phyloP scores from a whole-genome alignment of 2,888 invertebrate genomes.

The Hipparchia semele region DNA sequence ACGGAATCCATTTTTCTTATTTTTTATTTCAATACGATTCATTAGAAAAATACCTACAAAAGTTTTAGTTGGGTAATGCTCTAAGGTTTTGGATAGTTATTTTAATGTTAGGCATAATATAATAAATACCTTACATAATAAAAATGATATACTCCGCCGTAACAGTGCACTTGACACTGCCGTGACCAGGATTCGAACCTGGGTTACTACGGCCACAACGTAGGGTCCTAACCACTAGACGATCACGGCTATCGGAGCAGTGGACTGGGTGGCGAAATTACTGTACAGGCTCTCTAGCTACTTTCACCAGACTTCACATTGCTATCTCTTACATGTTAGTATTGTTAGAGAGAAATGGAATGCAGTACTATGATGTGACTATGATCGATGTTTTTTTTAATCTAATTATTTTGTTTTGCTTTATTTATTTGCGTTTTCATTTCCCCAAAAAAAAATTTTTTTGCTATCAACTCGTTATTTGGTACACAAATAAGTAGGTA shows the following conservation, averaged over 20 bases:
- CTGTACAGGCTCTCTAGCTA: background rate
- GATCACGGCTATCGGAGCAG: constrained; percentile 71
- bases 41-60: background rate
- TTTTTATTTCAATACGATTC: background rate
- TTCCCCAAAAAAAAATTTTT: background rate
- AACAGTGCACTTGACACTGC: constrained; percentile 48
- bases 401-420: too few species aligned
- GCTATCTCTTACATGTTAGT: background rate
- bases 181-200: constrained; percentile 87
- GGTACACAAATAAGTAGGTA: too few species aligned
- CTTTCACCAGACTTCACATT: background rate
- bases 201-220: constrained; percentile 91
- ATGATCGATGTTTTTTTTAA: background rate
- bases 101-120: too few species aligned
- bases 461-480: background rate
- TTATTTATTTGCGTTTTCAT: too few species aligned
- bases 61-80: too few species aligned
- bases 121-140: background rate
- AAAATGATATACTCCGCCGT: constrained; percentile 18
- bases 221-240: constrained; percentile 90
- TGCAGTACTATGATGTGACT: too few species aligned
- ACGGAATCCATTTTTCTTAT: too few species aligned
- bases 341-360: background rate
- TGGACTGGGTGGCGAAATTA: background rate
- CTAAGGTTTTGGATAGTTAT: too few species aligned